Evolutionary conservation across 2,113 vertebrate genomes (phyloP).

Genomic region (Aspidoscelis tigris): DNA sequence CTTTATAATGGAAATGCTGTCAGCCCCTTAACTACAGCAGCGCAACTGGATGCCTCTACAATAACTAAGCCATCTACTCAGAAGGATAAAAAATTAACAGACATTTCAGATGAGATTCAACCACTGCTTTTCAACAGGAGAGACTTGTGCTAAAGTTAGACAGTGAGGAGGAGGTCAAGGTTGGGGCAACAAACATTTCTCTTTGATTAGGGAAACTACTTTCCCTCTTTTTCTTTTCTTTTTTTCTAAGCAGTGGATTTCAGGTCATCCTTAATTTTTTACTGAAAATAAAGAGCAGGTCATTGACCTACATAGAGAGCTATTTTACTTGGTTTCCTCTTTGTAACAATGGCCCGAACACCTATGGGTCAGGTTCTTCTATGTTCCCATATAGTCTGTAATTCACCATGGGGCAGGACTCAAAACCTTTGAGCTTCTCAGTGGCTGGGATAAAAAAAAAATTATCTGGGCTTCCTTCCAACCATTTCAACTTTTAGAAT

Average conservation of each 20-base stretch:
- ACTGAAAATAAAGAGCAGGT: conserved; percentile 76
- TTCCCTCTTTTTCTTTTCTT: conserved; percentile 54
- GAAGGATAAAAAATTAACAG: conserved; percentile 75
- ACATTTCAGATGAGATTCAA: conserved; percentile 71
- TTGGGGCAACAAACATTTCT: conserved; percentile 74
- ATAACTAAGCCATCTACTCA: conserved; percentile 62
- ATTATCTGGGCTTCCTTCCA: conserved; percentile 79
- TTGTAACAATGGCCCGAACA: conserved; percentile 76
- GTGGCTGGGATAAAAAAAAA: conserved; percentile 79
- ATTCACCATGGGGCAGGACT: conserved; percentile 78
- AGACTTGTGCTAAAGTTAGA: conserved; percentile 75
- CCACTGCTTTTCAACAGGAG: conserved; percentile 68
- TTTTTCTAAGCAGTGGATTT: conserved; percentile 71
- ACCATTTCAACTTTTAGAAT: conserved; percentile 79
- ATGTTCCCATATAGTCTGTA: conserved; percentile 69
- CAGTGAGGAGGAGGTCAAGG: conserved; percentile 73
- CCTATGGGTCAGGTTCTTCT: conserved; percentile 72
- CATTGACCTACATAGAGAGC: conserved; percentile 79
- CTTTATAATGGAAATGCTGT: conserved; percentile 51
- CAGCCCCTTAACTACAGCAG: conserved; percentile 58
- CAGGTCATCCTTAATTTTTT: conserved; percentile 82
- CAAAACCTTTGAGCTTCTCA: conserved; percentile 81
- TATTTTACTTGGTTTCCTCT: conserved; percentile 76
- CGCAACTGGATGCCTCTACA: conserved; percentile 58
- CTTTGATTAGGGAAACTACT: conserved; percentile 75